phyloP scores from a whole-genome alignment of 2,888 invertebrate species.

The Scrobipalpa atriplicella region DNA sequence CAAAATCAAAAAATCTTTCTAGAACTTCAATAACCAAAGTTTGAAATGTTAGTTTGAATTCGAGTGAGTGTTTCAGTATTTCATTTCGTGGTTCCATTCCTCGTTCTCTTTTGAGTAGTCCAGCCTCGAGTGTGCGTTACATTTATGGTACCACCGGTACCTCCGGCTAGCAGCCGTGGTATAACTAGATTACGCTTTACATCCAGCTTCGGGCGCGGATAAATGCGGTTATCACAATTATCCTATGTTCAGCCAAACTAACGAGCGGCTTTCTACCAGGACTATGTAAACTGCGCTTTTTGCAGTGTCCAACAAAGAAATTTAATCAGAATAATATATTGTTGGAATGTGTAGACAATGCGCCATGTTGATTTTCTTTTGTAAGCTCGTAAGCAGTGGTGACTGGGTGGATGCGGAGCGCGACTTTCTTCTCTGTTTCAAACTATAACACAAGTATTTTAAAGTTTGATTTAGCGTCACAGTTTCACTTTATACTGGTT shows the following conservation, averaged over 20 bases:
- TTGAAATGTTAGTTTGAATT: no score
- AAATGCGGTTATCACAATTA: conserved; percentile 77
- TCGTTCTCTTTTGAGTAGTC: neutral
- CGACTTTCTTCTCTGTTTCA: neutral
- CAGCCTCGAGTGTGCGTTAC: conserved; percentile 15
- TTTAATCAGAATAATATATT: conserved; percentile 33
- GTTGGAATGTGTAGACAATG: conserved; percentile 15
- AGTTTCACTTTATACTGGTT: no score
- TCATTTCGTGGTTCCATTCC: neutral
- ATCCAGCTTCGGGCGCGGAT: conserved; percentile 63
- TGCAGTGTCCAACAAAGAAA: conserved; percentile 40
- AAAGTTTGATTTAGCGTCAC: neutral
- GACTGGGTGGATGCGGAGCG: neutral
- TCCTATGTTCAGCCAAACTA: conserved; percentile 62
- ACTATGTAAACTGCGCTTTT: conserved; percentile 42
- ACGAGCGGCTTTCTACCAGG: conserved; percentile 48
- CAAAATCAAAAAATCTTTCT: no score
- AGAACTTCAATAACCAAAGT: no score
- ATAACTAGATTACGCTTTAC: conserved; percentile 75
- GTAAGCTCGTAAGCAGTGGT: conserved; percentile 4
- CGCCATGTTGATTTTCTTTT: neutral
- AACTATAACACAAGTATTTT: neutral
- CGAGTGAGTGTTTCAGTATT: no score
- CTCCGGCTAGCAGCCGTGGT: conserved; percentile 40
- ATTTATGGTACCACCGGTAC: conserved; percentile 32